These are phyloP conservation scores for Acanthurus leucopareius DNA, from an alignment of 2,797 vertebrate genomes.

Conservation along the genomic window DNA sequence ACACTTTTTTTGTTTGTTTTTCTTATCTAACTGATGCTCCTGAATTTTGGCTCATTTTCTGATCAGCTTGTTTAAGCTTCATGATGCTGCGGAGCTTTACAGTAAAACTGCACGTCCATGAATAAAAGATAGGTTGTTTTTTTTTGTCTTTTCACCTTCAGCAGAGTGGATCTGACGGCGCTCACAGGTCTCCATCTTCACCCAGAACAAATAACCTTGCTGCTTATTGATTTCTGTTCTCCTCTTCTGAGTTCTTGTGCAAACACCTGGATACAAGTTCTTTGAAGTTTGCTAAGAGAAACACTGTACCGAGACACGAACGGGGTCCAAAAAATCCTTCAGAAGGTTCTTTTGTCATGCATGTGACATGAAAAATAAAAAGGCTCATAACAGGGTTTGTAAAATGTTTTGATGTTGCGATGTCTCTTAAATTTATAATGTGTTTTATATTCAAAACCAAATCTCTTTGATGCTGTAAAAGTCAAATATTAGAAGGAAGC, in stretches of 20 bases:
- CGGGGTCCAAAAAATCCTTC: background rate
- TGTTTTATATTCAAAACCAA: background rate
- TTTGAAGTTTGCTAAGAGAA: constrained; percentile 23
- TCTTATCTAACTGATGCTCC: constrained; percentile 1
- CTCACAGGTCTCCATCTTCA: constrained; percentile 19
- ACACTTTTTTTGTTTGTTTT: background rate
- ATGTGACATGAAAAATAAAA: background rate
- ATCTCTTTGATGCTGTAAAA: background rate
- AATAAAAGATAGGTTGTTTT: constrained; percentile 10
- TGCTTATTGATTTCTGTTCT: constrained; percentile 50
- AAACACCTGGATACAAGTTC: constrained; percentile 37
- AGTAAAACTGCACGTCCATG: constrained; percentile 25
- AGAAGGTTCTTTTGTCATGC: background rate
- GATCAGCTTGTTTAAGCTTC: background rate
- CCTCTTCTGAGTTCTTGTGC: constrained; percentile 21
- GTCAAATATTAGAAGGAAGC: background rate
- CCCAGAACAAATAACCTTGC: constrained; percentile 39
- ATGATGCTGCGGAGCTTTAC: constrained; percentile 6
- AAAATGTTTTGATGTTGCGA: background rate
- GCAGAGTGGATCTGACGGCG: background rate
- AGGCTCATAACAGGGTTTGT: too few relatives aligned
- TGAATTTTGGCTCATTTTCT: constrained; percentile 7
- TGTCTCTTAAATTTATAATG: background rate
- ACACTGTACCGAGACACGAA: background rate
- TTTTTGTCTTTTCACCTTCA: background rate